A percentile compares a stretch with the other conserved stretches of the same genome.
Evolutionary conservation across 2,888 invertebrate genomes (phyloP).

Genomic region (Limnephilus marmoratus): DNA sequence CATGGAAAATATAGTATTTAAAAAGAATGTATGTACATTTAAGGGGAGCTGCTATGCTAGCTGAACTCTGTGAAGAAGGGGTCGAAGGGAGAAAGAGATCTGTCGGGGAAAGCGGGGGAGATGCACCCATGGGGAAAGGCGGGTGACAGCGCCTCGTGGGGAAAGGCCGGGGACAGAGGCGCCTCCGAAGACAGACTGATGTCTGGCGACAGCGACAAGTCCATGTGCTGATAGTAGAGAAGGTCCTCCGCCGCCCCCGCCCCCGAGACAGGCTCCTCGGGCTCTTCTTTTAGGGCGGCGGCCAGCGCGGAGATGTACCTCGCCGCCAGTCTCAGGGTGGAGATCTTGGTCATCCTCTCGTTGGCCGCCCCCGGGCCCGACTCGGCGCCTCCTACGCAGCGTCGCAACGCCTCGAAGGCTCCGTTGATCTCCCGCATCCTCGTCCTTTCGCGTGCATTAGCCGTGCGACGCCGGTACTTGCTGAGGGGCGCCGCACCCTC

Average conservation of each 20-base stretch:
- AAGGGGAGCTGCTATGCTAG: slow-evolving; percentile 47
- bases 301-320: slow-evolving; percentile 79
- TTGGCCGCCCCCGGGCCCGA: slow-evolving; percentile 68
- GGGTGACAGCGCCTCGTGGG: slow-evolving; percentile 71
- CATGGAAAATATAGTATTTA: background rate
- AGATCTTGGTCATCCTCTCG: slow-evolving; percentile 82
- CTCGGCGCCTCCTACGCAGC: slow-evolving; percentile 75
- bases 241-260: background rate
- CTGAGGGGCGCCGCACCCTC: slow-evolving; percentile 74
- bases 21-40: background rate
- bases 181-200: slow-evolving; percentile 67
- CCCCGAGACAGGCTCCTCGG: background rate
- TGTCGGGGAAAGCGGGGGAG: slow-evolving; percentile 70
- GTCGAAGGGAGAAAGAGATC: slow-evolving; percentile 75
- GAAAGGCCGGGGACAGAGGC: slow-evolving; percentile 76
- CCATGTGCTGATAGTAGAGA: background rate
- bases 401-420: slow-evolving; percentile 80
- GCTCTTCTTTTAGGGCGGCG: slow-evolving; percentile 68
- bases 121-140: slow-evolving; percentile 74
- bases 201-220: background rate
- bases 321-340: slow-evolving; percentile 81
- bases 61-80: slow-evolving; percentile 76
- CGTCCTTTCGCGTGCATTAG: slow-evolving; percentile 81
- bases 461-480: slow-evolving; percentile 83
- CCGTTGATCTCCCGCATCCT: slow-evolving; percentile 84